A percentile compares a stretch with the other conserved stretches of the same genome.
phyloP scores from a whole-genome alignment of 1,140 invertebrate species.

The Elymnias hypermnestra region DNA sequence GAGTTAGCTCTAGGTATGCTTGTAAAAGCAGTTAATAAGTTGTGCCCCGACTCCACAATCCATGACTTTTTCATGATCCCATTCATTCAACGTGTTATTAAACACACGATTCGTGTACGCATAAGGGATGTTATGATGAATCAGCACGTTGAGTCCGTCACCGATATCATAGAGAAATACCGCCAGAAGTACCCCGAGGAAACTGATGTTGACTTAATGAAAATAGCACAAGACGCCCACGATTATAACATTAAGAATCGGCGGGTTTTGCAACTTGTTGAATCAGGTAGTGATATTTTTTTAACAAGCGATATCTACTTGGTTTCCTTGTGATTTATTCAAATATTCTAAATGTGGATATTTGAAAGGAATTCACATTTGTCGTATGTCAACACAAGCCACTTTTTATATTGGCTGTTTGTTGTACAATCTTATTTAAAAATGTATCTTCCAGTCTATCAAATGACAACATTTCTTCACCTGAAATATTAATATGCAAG shows the following conservation, averaged over 20 bases:
- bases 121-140: conserved; percentile 41
- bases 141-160: conserved; percentile 28
- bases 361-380: neutral
- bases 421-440: neutral
- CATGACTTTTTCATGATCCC: conserved; percentile 12
- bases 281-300: conserved; percentile 16
- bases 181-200: conserved; percentile 35
- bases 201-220: conserved; percentile 44
- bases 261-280: conserved; percentile 8
- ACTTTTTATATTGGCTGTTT: too few species aligned
- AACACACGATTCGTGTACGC: conserved; percentile 43
- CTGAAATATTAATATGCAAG: too few species aligned
- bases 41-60: neutral
- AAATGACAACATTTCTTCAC: too few species aligned
- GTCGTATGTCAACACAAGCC: too few species aligned
- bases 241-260: neutral
- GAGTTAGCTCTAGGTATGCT: conserved; percentile 49
- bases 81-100: conserved; percentile 27
- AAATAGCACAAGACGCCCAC: conserved; percentile 21
- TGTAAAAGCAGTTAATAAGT: conserved; percentile 35
- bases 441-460: neutral
- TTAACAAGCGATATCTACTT: neutral
- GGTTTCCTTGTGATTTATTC: neutral
- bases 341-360: neutral
- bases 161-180: conserved; percentile 32